These are phyloP conservation scores for Caenorhabditis remanei DNA, from an alignment of 1,140 invertebrate species.

Conservation along the genomic window DNA sequence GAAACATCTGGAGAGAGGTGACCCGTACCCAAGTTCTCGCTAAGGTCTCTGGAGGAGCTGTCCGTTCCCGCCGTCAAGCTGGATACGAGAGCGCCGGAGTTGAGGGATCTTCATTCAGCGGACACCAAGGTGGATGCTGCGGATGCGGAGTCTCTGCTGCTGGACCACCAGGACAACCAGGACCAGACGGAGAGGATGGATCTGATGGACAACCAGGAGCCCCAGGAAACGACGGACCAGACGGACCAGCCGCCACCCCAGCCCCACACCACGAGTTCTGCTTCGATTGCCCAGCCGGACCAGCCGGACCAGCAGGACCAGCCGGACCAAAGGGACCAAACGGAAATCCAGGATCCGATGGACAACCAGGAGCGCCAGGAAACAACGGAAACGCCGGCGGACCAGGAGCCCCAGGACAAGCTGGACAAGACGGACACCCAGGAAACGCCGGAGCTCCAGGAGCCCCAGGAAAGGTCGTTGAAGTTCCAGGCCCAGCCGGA, in stretches of 20 bases:
- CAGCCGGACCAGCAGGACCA: constrained; percentile 65
- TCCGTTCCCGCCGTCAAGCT: constrained; percentile 67
- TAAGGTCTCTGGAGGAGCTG: constrained; percentile 56
- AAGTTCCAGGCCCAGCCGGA: constrained; percentile 61
- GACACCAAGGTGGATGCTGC: constrained; percentile 68
- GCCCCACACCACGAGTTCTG: constrained; percentile 65
- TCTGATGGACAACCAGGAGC: constrained; percentile 64
- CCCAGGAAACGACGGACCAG: constrained; percentile 67
- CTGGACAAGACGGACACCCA: constrained; percentile 61
- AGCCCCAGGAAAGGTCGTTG: constrained; percentile 57
- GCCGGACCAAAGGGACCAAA: constrained; percentile 62
- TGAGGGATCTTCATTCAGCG: constrained; percentile 42
- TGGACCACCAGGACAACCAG: constrained; percentile 70
- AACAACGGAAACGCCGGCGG: constrained; percentile 53
- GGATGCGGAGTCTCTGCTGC: constrained; percentile 69
- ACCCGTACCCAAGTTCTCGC: constrained; percentile 69
- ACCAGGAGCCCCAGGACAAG: constrained; percentile 55
- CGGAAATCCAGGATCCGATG: constrained; percentile 61
- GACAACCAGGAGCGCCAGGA: constrained; percentile 63
- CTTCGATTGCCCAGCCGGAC: constrained; percentile 71
- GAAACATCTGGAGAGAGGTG: constrained; percentile 75
- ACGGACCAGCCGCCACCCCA: constrained; percentile 62
- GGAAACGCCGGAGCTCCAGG: constrained; percentile 62
- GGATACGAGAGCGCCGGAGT: constrained; percentile 66
- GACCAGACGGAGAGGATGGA: constrained; percentile 69